Percentiles rank a stretch among this genome's conserved stretches.
phyloP scores from a whole-genome alignment of 1,140 invertebrate species.

The Ladona fulva region DNA sequence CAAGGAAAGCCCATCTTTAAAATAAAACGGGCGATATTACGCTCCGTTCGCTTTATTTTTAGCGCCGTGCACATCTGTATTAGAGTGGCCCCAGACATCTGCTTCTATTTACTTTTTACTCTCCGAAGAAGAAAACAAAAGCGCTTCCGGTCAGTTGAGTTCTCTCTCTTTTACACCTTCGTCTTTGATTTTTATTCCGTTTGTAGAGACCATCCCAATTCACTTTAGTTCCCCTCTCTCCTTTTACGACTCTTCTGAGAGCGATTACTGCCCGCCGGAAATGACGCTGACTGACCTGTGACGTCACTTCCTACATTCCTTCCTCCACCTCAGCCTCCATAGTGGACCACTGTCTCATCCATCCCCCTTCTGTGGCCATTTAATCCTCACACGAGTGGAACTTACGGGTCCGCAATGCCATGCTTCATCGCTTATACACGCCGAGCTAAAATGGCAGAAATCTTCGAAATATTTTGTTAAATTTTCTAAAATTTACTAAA shows the following conservation, averaged over 20 bases:
- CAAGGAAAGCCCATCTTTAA: no score
- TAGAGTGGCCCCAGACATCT: no score
- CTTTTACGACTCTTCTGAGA: slow-evolving; percentile 14
- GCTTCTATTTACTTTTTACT: no score
- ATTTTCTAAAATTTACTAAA: no score
- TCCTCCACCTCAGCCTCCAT: not conserved
- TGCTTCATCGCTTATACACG: no score
- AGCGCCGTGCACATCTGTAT: no score
- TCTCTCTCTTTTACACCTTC: not conserved
- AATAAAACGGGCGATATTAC: no score
- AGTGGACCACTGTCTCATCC: not conserved
- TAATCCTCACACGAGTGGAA: not conserved
- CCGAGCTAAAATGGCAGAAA: no score
- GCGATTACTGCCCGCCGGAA: slow-evolving; percentile 8
- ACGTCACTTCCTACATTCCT: not conserved
- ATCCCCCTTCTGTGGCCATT: not conserved
- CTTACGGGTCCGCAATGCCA: not conserved
- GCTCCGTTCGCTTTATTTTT: no score
- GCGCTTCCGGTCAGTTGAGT: not conserved
- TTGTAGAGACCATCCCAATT: not conserved
- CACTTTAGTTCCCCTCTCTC: not conserved
- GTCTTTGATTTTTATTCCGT: not conserved
- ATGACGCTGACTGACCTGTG: not conserved
- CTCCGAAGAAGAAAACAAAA: no score
- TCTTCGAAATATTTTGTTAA: no score